These are phyloP conservation scores for Sylvia atricapilla DNA, from an alignment of 2,113 vertebrate species.

Conservation along the genomic window DNA sequence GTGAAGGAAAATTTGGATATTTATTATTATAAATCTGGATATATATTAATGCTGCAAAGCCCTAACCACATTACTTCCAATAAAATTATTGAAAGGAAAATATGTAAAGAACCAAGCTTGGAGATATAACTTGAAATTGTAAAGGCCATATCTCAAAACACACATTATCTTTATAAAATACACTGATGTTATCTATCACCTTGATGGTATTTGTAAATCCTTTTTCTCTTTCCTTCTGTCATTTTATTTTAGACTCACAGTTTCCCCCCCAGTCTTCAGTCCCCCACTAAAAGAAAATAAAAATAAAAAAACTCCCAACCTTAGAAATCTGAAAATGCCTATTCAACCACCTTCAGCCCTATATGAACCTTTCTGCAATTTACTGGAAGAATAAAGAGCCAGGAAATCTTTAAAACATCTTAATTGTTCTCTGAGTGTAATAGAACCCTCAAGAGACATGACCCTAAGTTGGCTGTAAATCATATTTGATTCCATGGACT, in stretches of 20 bases:
- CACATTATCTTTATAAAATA: constrained; percentile 12
- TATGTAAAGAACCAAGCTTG: neutral
- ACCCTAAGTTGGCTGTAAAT: constrained; percentile 55
- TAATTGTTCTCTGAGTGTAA: constrained; percentile 49
- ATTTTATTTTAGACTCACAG: neutral
- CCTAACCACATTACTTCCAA: neutral
- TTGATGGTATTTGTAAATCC: neutral
- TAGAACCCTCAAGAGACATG: constrained; percentile 37
- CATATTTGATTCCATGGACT: constrained; percentile 22
- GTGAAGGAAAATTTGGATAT: neutral
- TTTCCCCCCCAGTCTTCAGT: neutral
- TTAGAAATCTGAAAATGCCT: constrained; percentile 27
- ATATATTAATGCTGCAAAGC: neutral
- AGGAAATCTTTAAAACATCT: constrained; percentile 56
- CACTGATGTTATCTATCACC: neutral
- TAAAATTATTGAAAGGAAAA: neutral
- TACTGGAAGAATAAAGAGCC: constrained; percentile 46
- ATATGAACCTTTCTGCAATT: constrained; percentile 33
- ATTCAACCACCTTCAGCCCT: constrained; percentile 17
- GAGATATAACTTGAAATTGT: constrained; percentile 2
- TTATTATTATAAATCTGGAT: neutral
- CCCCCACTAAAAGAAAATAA: neutral
- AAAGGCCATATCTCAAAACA: neutral
- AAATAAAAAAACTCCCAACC: neutral
- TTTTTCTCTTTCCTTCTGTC: neutral